Evolutionary conservation across 2,888 invertebrate genomes (phyloP).

Genomic region (Reticulitermes lucifugus): DNA sequence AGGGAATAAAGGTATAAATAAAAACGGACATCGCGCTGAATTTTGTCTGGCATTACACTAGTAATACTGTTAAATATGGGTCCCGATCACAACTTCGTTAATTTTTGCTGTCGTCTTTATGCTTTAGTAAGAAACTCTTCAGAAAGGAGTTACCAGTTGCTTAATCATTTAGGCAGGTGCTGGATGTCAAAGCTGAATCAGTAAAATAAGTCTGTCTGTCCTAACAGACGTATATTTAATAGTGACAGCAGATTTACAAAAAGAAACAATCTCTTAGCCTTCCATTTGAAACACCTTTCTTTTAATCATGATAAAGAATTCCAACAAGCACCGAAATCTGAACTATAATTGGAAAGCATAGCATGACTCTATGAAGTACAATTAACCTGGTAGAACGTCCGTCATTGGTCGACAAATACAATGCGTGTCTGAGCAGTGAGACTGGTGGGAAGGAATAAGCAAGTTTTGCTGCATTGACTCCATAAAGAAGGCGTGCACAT

Average conservation of each 20-base stretch:
- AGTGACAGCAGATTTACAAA: not conserved
- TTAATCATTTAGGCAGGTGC: no score
- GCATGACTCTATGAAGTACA: constrained; percentile 18
- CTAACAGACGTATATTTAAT: no score
- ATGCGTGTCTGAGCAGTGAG: constrained; percentile 28
- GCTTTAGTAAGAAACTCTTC: no score
- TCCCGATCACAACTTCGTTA: no score
- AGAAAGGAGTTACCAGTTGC: no score
- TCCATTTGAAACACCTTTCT: not conserved
- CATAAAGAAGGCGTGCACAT: constrained; percentile 38
- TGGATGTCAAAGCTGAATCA: no score
- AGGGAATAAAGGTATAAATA: no score
- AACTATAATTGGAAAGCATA: not conserved
- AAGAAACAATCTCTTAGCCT: not conserved
- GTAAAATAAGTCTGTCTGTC: no score
- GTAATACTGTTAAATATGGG: no score
- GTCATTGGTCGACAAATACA: constrained; percentile 29
- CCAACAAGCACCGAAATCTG: not conserved
- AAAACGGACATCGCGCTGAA: no score
- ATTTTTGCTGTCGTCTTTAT: no score
- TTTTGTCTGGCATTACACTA: no score
- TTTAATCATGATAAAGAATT: constrained; percentile 7
- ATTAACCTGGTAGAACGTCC: constrained; percentile 18
- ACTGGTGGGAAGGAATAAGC: not conserved
- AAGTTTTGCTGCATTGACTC: constrained; percentile 13